Base-by-base conservation (phyloP, 2,888 invertebrate genomes). In the Scaptomyza polygonia region DNA sequence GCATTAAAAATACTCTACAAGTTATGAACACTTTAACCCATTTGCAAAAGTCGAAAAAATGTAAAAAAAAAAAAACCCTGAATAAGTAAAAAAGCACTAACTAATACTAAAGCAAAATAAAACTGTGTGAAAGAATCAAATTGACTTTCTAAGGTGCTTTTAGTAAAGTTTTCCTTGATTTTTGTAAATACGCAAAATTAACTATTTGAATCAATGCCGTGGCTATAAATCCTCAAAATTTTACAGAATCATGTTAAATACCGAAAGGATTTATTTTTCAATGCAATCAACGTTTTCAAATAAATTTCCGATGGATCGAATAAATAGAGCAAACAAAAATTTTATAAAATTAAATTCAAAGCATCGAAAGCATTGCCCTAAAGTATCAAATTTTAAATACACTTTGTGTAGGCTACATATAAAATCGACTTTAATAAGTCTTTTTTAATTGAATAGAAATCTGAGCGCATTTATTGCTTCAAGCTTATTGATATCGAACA, bases 371-470 rank as follows among this genome's bases (percentile, higher is more conserved):
- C 2, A 43, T 52, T 7, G n/a, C 12, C 14, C 7, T 8, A n/a
- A 59, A 30, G 16, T 40, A 45, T 36, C 30, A n/a, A 45, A 7
- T 47, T 47, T 40, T 62, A 36, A 25, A 65, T 25, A 43, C 16
- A 62, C 32, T 42, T 29, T 12, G 27, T 11, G 18, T 14, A 29
- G 29, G 27, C 42, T 32, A 16, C 51, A 51, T 30, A 56, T 51
- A 25, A 56, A 56, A 30, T 42, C 43, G 32, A 9, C n/a, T 56
- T 52, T 40, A 16, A 48, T 29, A 25, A 29, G 21, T 32, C 25
- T 40, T 27, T 18, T 21, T 1, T 5, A 18, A 48, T 5, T 30
- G 11, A 40, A 61, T 32, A 5, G 11, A 8, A 34, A 30, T 43
- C 42, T n/a, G 3, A 11, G 16, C 43, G 55, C 29, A 16, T 29